Percentiles rank a stretch among this genome's conserved stretches.
These are phyloP conservation scores for Ctenopoma multispine DNA, from an alignment of 2,797 vertebrate genomes.

Conservation along the genomic window DNA sequence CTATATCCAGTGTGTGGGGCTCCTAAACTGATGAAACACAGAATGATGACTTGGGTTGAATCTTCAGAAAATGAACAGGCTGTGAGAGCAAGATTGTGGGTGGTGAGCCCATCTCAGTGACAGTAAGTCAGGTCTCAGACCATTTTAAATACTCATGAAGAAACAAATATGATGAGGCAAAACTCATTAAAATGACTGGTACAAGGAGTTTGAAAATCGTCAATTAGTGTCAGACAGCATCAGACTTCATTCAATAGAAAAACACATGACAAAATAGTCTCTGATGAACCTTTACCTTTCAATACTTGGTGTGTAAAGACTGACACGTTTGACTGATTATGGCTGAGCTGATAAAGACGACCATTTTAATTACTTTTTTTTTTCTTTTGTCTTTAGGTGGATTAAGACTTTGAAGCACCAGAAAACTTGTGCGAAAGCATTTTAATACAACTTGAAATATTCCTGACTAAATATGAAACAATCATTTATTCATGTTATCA, in stretches of 20 bases:
- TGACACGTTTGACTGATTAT: not conserved
- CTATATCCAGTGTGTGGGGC: not conserved
- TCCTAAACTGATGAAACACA: constrained; percentile 37
- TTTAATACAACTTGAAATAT: not conserved
- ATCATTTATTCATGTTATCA: not conserved
- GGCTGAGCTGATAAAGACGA: not conserved
- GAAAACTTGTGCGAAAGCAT: not conserved
- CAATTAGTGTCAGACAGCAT: not conserved
- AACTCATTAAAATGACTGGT: not conserved
- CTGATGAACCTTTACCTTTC: not conserved
- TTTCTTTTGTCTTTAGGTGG: not conserved
- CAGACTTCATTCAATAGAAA: constrained; percentile 1
- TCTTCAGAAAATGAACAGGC: constrained; percentile 10
- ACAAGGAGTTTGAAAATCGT: not conserved
- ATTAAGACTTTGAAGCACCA: not conserved
- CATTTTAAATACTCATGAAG: constrained; percentile 15
- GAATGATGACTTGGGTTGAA: constrained; percentile 18
- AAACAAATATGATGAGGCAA: not conserved
- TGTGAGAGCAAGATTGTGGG: not conserved
- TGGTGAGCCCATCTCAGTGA: constrained; percentile 7
- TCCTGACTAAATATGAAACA: not conserved
- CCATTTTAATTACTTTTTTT: not conserved
- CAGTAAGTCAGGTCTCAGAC: constrained; percentile 27
- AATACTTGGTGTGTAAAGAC: not conserved
- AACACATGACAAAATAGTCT: not conserved